Percentiles rank a stretch among this genome's conserved stretches.
Evolutionary conservation across 2,888 invertebrate species (phyloP).

Genomic region (Volucella zonaria): DNA sequence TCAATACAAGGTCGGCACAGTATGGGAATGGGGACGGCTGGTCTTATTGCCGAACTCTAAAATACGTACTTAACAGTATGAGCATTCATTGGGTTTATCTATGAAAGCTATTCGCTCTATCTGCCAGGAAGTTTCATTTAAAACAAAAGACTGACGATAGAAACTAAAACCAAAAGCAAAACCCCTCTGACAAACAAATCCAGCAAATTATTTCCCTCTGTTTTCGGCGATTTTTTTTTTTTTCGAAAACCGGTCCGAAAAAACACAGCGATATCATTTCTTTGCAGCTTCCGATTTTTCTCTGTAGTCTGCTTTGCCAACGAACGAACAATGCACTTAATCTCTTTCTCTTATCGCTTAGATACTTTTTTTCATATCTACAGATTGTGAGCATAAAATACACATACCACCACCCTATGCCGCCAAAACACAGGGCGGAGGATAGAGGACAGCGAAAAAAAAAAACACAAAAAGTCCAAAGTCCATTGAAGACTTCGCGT

Average conservation of each 20-base stretch:
- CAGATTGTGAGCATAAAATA: conserved; percentile 2
- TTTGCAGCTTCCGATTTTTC: conserved; percentile 14
- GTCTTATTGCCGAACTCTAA: neutral
- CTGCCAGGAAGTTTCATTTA: conserved; percentile 8
- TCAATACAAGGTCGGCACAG: neutral
- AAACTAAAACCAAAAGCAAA: neutral
- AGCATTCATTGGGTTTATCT: conserved; percentile 19
- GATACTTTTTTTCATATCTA: conserved; percentile 24
- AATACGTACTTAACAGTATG: conserved; percentile 12
- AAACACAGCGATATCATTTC: conserved; percentile 26
- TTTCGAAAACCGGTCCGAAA: neutral
- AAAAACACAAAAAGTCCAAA: conserved; percentile 1
- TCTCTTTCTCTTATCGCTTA: conserved; percentile 33
- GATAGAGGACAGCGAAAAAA: no score
- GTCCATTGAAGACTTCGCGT: conserved; percentile 7
- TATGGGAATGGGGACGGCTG: neutral
- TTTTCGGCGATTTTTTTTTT: conserved; percentile 3
- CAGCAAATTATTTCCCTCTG: conserved; percentile 39
- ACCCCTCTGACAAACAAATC: conserved; percentile 26
- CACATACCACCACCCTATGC: neutral
- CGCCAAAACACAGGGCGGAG: no score
- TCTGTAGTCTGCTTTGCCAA: conserved; percentile 3
- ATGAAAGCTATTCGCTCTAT: conserved; percentile 3
- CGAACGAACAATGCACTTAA: conserved; percentile 42
- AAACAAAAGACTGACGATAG: conserved; percentile 13